Evolutionary conservation across 2,113 vertebrate genomes (phyloP).

Genomic region (Guaruba guarouba): DNA sequence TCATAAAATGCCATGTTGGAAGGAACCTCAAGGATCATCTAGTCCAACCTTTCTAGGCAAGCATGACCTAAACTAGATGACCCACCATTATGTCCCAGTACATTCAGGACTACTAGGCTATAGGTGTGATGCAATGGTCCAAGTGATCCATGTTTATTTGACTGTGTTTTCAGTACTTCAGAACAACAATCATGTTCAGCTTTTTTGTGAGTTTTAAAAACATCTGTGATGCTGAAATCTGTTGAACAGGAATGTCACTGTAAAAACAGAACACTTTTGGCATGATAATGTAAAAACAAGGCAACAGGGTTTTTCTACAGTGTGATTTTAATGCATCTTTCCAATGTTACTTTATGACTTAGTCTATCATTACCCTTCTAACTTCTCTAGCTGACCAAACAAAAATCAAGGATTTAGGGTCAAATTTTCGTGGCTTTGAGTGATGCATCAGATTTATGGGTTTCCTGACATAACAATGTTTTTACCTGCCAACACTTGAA

Average conservation of each 20-base stretch:
- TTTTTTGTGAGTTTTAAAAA: neutral
- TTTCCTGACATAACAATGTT: neutral
- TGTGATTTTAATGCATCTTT: neutral
- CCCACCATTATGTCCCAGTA: neutral
- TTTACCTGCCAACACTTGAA: neutral
- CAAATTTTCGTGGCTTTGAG: neutral
- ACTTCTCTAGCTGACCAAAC: neutral
- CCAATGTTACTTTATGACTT: neutral
- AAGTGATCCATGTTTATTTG: neutral
- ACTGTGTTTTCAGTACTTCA: neutral
- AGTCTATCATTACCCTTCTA: neutral
- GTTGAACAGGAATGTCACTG: neutral
- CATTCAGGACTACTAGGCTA: neutral
- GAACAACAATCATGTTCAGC: neutral
- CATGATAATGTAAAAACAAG: neutral
- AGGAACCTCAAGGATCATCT: neutral
- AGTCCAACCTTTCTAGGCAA: neutral
- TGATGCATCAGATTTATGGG: neutral
- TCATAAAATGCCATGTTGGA: neutral
- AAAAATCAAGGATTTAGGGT: neutral
- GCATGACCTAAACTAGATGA: neutral
- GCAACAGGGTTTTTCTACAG: accelerated
- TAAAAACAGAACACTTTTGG: neutral
- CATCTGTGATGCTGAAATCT: neutral
- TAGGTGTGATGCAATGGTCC: neutral